Base-by-base conservation (phyloP, 2,113 vertebrate genomes). In the Ascaphus truei region DNA sequence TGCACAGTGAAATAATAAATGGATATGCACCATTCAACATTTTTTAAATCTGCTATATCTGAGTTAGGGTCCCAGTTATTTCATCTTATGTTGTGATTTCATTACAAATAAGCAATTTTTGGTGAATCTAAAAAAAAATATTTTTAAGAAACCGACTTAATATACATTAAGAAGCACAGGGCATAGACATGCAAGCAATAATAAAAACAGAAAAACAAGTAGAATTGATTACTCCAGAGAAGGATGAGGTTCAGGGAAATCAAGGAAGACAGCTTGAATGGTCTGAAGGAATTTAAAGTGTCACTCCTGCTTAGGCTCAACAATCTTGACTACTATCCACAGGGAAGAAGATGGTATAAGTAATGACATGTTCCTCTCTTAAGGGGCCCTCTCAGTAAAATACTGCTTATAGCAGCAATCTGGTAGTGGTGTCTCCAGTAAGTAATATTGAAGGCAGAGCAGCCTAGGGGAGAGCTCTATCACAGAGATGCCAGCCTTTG, bases 251-350 rank as follows among this genome's bases (percentile, higher is more conserved):
- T 80, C 75, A 72, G 75, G 80, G 74, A 85, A 88, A 88, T 86
- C 76, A 79, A 80, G 73, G 23, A 68, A 80, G 86, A 85, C 79
- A 83, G 73, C 63, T 68, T 75, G 77, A 81, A 81, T 65, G 71
- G 73, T 80, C 76, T 84, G 72, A 63, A 63, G 76, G 80, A 87
- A 86, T 80, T 51, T 79, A 58, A 82, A 77, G 72, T 79, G 81
- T 85, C 83, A 77, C 73, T 83, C 76, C 73, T 72, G 72, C 74
- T 85, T 80, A 87, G 77, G 62, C 75, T 84, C 79, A 76, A 76
- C 72, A 76, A 73, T 72, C 73, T 47, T 73, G 76, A 82, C 56
- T 59, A 39, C 68, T 52, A 34, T 80, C 64, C 71, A 68, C 74
- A 72, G 68, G 82, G 73, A 75, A 72, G 77, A 67, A 57, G 58